Percentiles rank a stretch among this genome's conserved stretches.
phyloP scores from a whole-genome alignment of 2,888 invertebrate species.

The Tetragonula carbonaria region DNA sequence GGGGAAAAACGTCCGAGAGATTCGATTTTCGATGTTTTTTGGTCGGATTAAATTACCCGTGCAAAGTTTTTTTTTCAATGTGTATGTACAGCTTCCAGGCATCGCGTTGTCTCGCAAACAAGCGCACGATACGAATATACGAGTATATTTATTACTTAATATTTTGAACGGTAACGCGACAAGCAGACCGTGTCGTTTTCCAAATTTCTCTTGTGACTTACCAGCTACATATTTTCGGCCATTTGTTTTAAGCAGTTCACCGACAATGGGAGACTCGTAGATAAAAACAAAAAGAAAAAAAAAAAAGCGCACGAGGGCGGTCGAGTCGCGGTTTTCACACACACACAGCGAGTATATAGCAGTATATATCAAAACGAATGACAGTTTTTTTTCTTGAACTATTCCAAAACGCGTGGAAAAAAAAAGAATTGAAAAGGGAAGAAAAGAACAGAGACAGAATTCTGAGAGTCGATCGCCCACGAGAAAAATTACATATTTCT shows the following conservation, averaged over 20 bases:
- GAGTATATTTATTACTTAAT: background rate
- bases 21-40: constrained; percentile 60
- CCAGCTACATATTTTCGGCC: constrained; percentile 63
- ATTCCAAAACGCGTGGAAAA: background rate
- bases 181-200: constrained; percentile 53
- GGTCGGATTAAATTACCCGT: constrained; percentile 61
- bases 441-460: constrained; percentile 7
- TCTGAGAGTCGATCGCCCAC: constrained; percentile 60
- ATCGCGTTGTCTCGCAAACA: constrained; percentile 52
- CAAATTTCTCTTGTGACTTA: constrained; percentile 66
- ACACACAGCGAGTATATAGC: background rate
- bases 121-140: constrained; percentile 12
- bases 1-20: constrained; percentile 65
- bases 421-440: background rate
- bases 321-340: constrained; percentile 44
- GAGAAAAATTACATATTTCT: constrained; percentile 62
- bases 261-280: constrained; percentile 64
- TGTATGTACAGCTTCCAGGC: constrained; percentile 50
- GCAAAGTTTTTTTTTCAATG: background rate
- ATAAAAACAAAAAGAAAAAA: constrained; percentile 28
- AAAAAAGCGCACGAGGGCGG: constrained; percentile 50
- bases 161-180: constrained; percentile 18
- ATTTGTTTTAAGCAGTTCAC: constrained; percentile 68
- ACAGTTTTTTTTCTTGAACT: background rate
- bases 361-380: background rate